A percentile compares a stretch with the other conserved stretches of the same genome.
phyloP scores from a whole-genome alignment of 2,113 vertebrate genomes.

The Puffinus mauretanicus region DNA sequence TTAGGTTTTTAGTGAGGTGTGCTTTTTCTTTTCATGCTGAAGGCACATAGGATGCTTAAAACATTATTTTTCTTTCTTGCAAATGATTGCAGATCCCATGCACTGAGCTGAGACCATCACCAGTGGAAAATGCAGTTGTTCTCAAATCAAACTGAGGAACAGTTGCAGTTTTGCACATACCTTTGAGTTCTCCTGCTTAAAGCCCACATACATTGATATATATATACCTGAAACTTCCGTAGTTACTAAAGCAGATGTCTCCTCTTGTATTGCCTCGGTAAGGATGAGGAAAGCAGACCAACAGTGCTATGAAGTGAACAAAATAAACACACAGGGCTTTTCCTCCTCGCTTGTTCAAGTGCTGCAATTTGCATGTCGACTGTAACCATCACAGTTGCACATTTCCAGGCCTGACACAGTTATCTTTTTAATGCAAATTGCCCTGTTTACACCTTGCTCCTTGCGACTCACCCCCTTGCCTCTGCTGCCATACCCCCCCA shows the following conservation, averaged over 20 bases:
- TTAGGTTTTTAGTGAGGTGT: background rate
- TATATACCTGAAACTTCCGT: background rate
- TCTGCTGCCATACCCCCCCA: background rate
- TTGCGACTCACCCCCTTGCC: too few relatives aligned
- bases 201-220: rapidly evolving
- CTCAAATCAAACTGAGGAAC: background rate
- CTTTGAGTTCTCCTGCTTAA: background rate
- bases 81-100: background rate
- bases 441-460: background rate
- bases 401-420: rapidly evolving
- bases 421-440: rapidly evolving
- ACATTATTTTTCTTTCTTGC: background rate
- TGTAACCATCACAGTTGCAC: background rate
- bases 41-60: background rate
- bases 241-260: background rate
- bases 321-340: background rate
- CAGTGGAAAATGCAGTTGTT: background rate
- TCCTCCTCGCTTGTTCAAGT: background rate
- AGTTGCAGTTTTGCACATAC: background rate
- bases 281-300: background rate
- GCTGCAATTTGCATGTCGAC: background rate
- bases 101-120: background rate
- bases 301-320: background rate
- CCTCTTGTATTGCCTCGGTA: rapidly evolving
- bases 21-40: background rate